Conservation (phyloP, 2,113 vertebrate species). For the Perognathus longimembris region DNA sequence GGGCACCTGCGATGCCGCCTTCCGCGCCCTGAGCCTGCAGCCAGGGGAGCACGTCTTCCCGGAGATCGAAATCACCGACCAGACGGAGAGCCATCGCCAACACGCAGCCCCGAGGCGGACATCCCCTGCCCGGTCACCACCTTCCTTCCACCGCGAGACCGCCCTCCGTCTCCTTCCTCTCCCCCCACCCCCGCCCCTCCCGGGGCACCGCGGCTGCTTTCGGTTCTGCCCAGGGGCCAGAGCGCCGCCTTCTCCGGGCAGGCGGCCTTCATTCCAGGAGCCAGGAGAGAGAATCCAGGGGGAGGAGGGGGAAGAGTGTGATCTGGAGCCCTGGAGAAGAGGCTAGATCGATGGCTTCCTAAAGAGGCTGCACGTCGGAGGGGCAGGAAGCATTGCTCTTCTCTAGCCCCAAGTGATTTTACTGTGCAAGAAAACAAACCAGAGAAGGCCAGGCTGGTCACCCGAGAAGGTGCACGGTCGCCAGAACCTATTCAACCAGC, state of each 20-base stretch:
- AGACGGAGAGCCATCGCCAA: slow-evolving; percentile 82
- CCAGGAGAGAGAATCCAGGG: background rate
- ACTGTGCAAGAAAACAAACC: background rate
- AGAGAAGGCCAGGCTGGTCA: background rate
- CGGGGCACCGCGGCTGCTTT: slow-evolving; percentile 54
- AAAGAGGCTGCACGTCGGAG: background rate
- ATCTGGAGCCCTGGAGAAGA: background rate
- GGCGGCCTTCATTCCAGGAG: background rate
- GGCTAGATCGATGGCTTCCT: background rate
- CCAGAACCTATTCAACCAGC: too few relatives aligned
- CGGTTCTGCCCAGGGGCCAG: slow-evolving; percentile 34
- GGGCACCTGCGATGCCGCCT: slow-evolving; percentile 49
- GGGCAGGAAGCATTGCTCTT: background rate
- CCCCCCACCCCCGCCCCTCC: background rate
- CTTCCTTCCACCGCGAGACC: background rate
- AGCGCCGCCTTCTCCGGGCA: background rate
- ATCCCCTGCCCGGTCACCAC: slow-evolving; percentile 32
- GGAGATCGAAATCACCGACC: slow-evolving; percentile 81
- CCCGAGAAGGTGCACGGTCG: background rate
- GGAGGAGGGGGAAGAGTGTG: too few relatives aligned
- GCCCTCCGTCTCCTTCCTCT: slow-evolving; percentile 36
- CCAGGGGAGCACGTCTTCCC: slow-evolving; percentile 84
- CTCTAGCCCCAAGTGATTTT: background rate
- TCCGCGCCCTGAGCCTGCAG: slow-evolving; percentile 59
- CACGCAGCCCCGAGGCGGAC: background rate